Percentiles rank a stretch among this genome's conserved stretches.
Conservation (phyloP, 2,797 vertebrate genomes). For the Buceros bicornis region DNA sequence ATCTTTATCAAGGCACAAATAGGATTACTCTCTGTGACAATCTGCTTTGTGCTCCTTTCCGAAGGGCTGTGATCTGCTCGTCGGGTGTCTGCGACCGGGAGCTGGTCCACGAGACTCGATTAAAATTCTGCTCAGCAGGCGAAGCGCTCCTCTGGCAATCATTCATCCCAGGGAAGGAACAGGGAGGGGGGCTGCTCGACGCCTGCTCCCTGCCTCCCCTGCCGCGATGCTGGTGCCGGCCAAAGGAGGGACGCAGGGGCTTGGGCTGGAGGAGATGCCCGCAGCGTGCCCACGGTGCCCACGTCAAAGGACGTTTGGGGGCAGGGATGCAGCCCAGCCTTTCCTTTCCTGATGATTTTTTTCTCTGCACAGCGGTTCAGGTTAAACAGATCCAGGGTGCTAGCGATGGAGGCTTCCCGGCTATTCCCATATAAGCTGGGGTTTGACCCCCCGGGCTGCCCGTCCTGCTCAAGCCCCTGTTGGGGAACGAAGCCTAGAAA, state of each 20-base stretch:
- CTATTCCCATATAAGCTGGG: background rate
- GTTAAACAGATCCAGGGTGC: background rate
- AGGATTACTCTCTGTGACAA: slow-evolving; percentile 58
- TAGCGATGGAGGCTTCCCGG: background rate
- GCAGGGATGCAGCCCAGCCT: background rate
- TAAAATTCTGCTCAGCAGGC: slow-evolving; percentile 69
- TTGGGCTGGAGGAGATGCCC: rapidly evolving
- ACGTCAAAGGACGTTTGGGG: rapidly evolving
- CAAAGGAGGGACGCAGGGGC: background rate
- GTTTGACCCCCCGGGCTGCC: background rate
- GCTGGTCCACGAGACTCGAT: background rate
- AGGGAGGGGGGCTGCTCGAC: background rate
- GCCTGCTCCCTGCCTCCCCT: background rate
- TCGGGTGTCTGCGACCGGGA: background rate
- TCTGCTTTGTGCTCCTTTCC: slow-evolving; percentile 47
- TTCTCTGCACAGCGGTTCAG: background rate
- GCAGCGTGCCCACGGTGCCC: rapidly evolving
- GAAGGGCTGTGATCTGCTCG: slow-evolving; percentile 62
- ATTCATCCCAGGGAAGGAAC: background rate
- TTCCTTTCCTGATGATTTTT: background rate
- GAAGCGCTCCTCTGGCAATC: background rate
- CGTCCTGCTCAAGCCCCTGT: background rate
- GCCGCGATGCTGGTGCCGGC: background rate
- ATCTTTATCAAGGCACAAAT: slow-evolving; percentile 53
- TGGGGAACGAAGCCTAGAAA: background rate